Percentiles rank a stretch among this genome's conserved stretches.
phyloP scores from a whole-genome alignment of 2,797 vertebrate genomes.

The Orientallactaga sibirica region DNA sequence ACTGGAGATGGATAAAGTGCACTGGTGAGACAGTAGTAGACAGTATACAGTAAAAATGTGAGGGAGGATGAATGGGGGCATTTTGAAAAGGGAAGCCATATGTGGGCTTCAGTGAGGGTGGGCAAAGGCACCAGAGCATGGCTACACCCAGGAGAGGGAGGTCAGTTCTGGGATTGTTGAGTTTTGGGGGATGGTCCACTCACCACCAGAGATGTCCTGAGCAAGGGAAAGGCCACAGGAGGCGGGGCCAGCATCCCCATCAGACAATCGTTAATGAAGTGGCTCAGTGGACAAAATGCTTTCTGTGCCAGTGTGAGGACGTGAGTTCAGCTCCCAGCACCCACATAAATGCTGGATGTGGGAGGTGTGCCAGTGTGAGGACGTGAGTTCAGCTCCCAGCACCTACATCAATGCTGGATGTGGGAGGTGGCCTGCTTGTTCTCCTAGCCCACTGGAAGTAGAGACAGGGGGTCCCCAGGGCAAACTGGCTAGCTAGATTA shows the following conservation, averaged over 20 bases:
- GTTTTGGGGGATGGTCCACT: not conserved
- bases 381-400: too few relatives aligned
- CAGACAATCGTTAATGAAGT: not conserved
- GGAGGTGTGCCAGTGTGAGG: too few relatives aligned
- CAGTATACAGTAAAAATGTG: not conserved
- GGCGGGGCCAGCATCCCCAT: not conserved
- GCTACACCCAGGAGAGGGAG: not conserved
- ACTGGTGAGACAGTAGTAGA: not conserved
- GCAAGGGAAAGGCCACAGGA: not conserved
- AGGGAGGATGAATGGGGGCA: not conserved
- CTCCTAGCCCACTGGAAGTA: too few relatives aligned
- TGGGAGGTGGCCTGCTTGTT: too few relatives aligned
- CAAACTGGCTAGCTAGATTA: too few relatives aligned
- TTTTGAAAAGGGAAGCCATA: not conserved
- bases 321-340: too few relatives aligned
- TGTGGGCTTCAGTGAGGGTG: not conserved
- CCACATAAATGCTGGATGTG: not conserved
- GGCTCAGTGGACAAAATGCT: too few relatives aligned
- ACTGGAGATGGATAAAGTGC: conserved; percentile 5
- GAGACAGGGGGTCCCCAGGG: too few relatives aligned
- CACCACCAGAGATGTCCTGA: not conserved
- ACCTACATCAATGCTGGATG: not conserved
- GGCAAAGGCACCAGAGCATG: not conserved
- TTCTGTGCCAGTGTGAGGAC: too few relatives aligned
- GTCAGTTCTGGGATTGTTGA: not conserved